Base-by-base conservation (phyloP, 2,888 invertebrate species). In the Luperina nickerlii region DNA sequence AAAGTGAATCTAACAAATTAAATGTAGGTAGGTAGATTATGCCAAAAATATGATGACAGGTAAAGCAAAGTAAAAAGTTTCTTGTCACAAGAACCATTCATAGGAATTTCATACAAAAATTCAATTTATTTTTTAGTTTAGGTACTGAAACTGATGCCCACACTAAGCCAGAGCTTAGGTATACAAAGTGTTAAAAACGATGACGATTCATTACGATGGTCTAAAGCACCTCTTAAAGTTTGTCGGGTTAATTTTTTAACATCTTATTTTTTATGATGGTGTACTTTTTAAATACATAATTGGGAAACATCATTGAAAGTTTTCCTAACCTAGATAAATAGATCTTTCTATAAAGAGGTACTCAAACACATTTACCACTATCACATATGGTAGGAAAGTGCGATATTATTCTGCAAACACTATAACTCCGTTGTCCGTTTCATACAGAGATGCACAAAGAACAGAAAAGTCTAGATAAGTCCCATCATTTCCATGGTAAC, bases 21-120 rank as follows among this genome's bases (percentile, higher is more conserved):
- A 38, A 67, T 45, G 65, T 76, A 57, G 38, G n/a, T 51, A 69
- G 51, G 57, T 45, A 69, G 51, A 57, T 57, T 57, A 42, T 66
- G 60, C 62, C 51, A 66, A 73, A 24, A 70, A n/a, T 48, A 68
- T 60, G 62, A 76, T 84, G 84, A 78, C 89, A 81, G 38, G 24
- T 57, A 57, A 9, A 24, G 24, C 24, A 57, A 24, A 57, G 9
- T 57, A 24, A 57, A 24, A 9, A 57, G 57, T 24, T 24, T 54
- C 54, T 54, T 54, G 20, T n/a, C 57, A 24, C 11, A 57, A 57
- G 9, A 57, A 57, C 24, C 9, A 57, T 24, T 57, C 9, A 24
- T 57, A 57, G 4, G 57, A 57, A 11, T 24, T 57, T 24, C n/a
- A n/a, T 57, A 4, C 24, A n/a, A n/a, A 57, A 24, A 57, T 48